Percentiles rank a stretch among this genome's conserved stretches.
Evolutionary conservation across 2,888 invertebrate genomes (phyloP).

Genomic region (Polydrusus pterygomalis): DNA sequence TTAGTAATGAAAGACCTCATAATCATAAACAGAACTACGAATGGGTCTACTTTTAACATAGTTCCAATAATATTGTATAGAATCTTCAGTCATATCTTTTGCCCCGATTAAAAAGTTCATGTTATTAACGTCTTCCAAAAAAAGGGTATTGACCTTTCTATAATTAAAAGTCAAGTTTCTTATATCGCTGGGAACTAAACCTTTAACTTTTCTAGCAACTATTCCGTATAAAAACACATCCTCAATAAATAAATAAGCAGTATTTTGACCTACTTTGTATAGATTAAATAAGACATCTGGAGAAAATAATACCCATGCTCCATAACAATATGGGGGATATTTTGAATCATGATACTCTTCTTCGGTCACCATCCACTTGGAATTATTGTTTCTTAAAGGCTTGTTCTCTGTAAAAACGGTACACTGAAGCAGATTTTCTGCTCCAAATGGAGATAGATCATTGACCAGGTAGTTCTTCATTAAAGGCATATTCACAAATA

Average conservation of each 20-base stretch:
- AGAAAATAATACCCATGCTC: slow-evolving; percentile 78
- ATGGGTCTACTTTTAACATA: slow-evolving; percentile 28
- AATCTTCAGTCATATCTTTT: slow-evolving; percentile 1
- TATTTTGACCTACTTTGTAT: slow-evolving; percentile 73
- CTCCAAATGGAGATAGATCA: slow-evolving; percentile 77
- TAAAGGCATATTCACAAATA: slow-evolving; percentile 82
- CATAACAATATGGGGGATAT: slow-evolving; percentile 86
- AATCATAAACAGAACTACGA: slow-evolving; percentile 25
- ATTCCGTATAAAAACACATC: slow-evolving; percentile 68
- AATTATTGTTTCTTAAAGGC: slow-evolving; percentile 74
- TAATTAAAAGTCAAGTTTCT: slow-evolving; percentile 16
- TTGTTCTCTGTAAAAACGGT: slow-evolving; percentile 67
- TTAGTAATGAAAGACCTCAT: background rate
- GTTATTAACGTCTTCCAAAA: background rate
- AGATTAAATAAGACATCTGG: slow-evolving; percentile 75
- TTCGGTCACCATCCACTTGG: slow-evolving; percentile 85
- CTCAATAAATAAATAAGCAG: slow-evolving; percentile 83
- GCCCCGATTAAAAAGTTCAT: slow-evolving; percentile 27
- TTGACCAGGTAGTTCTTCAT: slow-evolving; percentile 76
- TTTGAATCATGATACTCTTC: slow-evolving; percentile 77
- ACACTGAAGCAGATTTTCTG: slow-evolving; percentile 79
- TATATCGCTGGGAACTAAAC: slow-evolving; percentile 24
- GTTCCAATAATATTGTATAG: slow-evolving; percentile 18
- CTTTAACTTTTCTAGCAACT: slow-evolving; percentile 20
- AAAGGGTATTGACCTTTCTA: background rate